These are phyloP conservation scores for Crotalus viridis DNA, from an alignment of 2,113 vertebrate genomes.

Conservation along the genomic window DNA sequence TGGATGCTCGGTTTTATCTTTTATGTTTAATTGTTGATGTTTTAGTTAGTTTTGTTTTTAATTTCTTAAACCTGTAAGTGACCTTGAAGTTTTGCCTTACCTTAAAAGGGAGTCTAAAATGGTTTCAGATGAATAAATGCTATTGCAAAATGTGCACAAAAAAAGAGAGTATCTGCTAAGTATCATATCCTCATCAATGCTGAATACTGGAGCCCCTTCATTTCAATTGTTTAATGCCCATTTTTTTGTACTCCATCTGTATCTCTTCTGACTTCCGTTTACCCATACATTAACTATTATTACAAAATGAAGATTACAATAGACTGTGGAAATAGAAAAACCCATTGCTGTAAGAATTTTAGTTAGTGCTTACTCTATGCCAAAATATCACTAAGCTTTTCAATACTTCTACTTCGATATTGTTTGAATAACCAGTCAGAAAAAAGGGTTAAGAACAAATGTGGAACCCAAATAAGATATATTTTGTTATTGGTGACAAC, in stretches of 20 bases:
- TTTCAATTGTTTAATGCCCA: not conserved
- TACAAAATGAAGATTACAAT: not conserved
- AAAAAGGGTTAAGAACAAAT: not conserved
- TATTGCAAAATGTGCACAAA: not conserved
- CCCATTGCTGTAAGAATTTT: not conserved
- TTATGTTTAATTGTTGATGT: not conserved
- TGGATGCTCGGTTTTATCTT: not conserved
- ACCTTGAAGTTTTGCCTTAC: not conserved
- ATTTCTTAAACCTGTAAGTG: not conserved
- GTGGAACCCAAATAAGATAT: not conserved
- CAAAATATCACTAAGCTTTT: conserved; percentile 24
- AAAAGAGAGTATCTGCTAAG: not conserved
- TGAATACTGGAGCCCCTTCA: not conserved
- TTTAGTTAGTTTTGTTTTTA: not conserved
- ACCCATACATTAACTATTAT: not conserved
- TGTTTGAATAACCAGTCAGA: not conserved
- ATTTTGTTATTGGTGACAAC: not conserved
- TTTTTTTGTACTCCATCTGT: not conserved
- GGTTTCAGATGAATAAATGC: not conserved
- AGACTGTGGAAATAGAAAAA: not conserved
- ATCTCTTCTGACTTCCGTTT: not conserved
- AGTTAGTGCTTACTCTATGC: not conserved
- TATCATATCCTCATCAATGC: not conserved
- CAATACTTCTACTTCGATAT: not conserved
- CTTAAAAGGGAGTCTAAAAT: not conserved